Evolutionary conservation across 2,113 vertebrate genomes (phyloP).

Genomic region (Donacobius atricapilla): DNA sequence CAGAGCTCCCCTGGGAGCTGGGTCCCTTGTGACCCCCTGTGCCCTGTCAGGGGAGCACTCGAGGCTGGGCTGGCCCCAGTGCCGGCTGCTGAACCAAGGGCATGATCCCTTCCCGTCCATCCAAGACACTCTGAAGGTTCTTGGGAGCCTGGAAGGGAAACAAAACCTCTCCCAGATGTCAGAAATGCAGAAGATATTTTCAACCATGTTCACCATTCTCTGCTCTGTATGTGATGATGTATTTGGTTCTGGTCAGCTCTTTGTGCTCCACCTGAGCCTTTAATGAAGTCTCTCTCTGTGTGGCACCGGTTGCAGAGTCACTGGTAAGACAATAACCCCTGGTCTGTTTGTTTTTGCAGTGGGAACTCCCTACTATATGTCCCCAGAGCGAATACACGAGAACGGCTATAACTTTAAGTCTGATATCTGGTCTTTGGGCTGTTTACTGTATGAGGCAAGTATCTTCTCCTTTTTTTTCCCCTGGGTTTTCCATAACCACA

Average conservation of each 20-base stretch:
- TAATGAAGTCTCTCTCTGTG: background rate
- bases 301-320: background rate
- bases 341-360: conserved; percentile 75
- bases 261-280: background rate
- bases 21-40: background rate
- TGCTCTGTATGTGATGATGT: rapidly evolving
- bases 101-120: background rate
- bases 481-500: background rate
- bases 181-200: background rate
- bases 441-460: conserved; percentile 94
- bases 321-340: background rate
- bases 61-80: background rate
- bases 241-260: background rate
- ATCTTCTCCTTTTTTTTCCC: background rate
- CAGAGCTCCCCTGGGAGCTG: background rate
- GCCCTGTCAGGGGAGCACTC: background rate
- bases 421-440: conserved; percentile 99
- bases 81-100: background rate
- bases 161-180: background rate
- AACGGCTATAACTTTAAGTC: conserved; percentile 99
- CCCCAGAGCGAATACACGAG: conserved; percentile 98
- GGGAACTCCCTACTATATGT: conserved; percentile 99
- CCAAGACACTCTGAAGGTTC: background rate
- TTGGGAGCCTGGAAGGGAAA: background rate
- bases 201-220: background rate